Evolutionary conservation across 37 sponge, comb jelly and placozoan genomes (phyloP).

Genomic region (Amphimedon queenslandica): DNA sequence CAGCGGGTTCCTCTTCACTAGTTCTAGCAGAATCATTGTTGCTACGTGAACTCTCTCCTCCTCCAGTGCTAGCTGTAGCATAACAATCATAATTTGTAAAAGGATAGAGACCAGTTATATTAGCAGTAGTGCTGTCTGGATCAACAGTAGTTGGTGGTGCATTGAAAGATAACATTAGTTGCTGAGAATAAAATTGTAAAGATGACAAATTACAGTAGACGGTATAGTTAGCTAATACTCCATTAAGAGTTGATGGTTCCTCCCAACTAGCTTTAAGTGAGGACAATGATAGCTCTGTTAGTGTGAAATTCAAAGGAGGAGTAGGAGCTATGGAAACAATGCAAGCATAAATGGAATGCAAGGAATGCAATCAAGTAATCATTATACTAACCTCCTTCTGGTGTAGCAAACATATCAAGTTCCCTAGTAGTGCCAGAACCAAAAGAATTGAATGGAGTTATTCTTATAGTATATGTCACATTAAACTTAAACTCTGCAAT

Average conservation of each 20-base stretch:
- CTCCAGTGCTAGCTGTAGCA: constrained; percentile 33
- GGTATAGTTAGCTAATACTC: constrained; percentile 36
- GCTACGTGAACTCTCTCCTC: constrained; percentile 5
- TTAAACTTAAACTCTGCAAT: neutral
- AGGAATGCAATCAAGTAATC: neutral
- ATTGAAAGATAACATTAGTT: neutral
- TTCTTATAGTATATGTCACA: neutral
- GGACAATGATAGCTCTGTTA: neutral
- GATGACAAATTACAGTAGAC: constrained; percentile 16
- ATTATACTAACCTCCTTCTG: constrained; percentile 19
- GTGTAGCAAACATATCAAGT: neutral
- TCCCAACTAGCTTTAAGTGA: constrained; percentile 31
- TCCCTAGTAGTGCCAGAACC: neutral
- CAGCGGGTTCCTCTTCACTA: constrained; percentile 18
- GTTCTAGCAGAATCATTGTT: constrained; percentile 9
- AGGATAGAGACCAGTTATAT: constrained; percentile 21
- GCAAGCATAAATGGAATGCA: too few species aligned
- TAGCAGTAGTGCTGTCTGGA: constrained; percentile 2
- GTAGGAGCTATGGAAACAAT: constrained; percentile 39
- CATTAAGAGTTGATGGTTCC: constrained; percentile 34
- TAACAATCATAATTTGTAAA: constrained; percentile 37
- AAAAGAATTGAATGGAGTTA: neutral
- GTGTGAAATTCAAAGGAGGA: constrained; percentile 15
- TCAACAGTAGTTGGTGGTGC: neutral
- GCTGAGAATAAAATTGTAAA: constrained; percentile 13